phyloP scores from a whole-genome alignment of 2,113 vertebrate genomes.

The Carettochelys insculpta region DNA sequence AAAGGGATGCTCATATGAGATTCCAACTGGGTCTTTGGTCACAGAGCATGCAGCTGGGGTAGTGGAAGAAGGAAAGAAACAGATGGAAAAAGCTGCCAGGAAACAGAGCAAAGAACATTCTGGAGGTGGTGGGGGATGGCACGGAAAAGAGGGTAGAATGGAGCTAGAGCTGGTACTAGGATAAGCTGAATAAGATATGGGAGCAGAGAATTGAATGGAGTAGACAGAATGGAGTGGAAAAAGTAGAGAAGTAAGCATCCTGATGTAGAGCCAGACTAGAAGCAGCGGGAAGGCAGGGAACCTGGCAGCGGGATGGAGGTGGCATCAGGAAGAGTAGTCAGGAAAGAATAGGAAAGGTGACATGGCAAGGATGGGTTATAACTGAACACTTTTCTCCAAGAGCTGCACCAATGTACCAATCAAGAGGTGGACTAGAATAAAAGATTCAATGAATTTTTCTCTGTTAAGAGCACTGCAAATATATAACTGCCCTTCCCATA shows the following conservation, averaged over 20 bases:
- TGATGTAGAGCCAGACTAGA: slow-evolving; percentile 38
- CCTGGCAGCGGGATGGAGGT: slow-evolving; percentile 43
- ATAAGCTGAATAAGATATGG: slow-evolving; percentile 31
- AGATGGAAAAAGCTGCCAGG: slow-evolving; percentile 41
- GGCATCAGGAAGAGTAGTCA: slow-evolving; percentile 4
- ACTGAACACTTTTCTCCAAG: slow-evolving; percentile 32
- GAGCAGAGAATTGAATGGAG: slow-evolving; percentile 50
- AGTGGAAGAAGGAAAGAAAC: slow-evolving; percentile 15
- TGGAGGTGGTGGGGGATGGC: slow-evolving; percentile 41
- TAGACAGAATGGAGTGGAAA: slow-evolving; percentile 42
- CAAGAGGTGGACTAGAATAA: slow-evolving; percentile 17
- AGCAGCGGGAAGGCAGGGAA: slow-evolving; percentile 42
- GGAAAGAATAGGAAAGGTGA: background rate
- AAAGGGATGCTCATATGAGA: background rate
- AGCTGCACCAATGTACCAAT: slow-evolving; percentile 34
- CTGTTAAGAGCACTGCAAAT: background rate
- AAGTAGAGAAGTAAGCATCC: slow-evolving; percentile 49
- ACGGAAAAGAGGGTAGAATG: slow-evolving; percentile 51
- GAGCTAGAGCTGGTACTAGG: background rate
- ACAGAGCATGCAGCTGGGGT: background rate
- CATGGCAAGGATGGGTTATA: slow-evolving; percentile 7
- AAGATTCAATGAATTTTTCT: background rate
- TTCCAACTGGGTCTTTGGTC: slow-evolving; percentile 8
- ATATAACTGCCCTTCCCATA: background rate
- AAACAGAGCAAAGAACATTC: slow-evolving; percentile 36